Evolutionary conservation across 2,797 vertebrate genomes (phyloP).

Genomic region (Gymnothorax javanicus): DNA sequence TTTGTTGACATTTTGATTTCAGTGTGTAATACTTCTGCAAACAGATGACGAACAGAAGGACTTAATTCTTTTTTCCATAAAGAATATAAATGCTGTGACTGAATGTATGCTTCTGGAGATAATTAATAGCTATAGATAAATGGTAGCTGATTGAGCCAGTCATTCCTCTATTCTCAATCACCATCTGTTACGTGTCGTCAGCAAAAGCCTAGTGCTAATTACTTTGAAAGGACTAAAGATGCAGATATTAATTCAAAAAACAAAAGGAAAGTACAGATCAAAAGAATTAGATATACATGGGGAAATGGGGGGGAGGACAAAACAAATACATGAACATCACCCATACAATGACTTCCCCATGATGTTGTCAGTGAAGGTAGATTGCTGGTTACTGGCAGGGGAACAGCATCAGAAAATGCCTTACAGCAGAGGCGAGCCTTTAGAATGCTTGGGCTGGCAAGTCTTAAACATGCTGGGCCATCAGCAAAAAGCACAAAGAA

Average conservation of each 20-base stretch:
- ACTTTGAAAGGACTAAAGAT: slow-evolving; percentile 76
- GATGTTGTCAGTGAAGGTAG: slow-evolving; percentile 45
- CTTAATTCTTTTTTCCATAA: slow-evolving; percentile 61
- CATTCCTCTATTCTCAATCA: slow-evolving; percentile 80
- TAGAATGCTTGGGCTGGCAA: slow-evolving; percentile 59
- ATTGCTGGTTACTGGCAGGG: slow-evolving; percentile 31
- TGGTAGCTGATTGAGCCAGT: slow-evolving; percentile 80
- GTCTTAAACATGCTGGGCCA: slow-evolving; percentile 53
- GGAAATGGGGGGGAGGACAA: neutral
- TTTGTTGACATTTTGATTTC: slow-evolving; percentile 63
- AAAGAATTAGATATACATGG: slow-evolving; percentile 51
- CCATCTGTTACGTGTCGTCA: slow-evolving; percentile 77
- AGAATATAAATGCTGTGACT: slow-evolving; percentile 74
- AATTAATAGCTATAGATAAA: slow-evolving; percentile 83
- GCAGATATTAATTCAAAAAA: slow-evolving; percentile 70
- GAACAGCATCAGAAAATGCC: slow-evolving; percentile 50
- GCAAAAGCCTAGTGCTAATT: slow-evolving; percentile 77
- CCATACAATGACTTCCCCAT: slow-evolving; percentile 48
- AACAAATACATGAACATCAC: slow-evolving; percentile 5
- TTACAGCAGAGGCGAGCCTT: slow-evolving; percentile 56
- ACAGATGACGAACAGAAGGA: slow-evolving; percentile 82
- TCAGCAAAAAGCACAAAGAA: slow-evolving; percentile 67
- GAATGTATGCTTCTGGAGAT: slow-evolving; percentile 75
- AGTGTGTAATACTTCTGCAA: slow-evolving; percentile 72
- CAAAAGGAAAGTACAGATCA: slow-evolving; percentile 42